Percentiles rank a stretch among this genome's conserved stretches.
These are phyloP conservation scores for Arenaria interpres DNA, from an alignment of 2,113 vertebrate species.

Conservation along the genomic window DNA sequence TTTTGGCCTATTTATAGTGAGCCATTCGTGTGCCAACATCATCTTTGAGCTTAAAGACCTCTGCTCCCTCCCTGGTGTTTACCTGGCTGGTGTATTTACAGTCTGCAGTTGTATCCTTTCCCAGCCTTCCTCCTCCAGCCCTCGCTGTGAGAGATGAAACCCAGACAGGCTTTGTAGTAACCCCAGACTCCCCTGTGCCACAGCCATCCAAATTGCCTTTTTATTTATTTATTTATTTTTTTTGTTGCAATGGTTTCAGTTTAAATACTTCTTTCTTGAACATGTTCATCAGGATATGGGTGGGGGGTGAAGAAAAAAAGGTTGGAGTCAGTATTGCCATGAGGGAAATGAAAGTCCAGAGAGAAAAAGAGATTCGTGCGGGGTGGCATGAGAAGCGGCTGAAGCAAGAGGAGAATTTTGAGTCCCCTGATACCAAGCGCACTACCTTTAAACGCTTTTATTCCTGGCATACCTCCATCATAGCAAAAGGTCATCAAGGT, in stretches of 20 bases:
- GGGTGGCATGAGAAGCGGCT: not conserved
- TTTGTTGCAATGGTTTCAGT: not conserved
- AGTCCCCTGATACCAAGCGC: not conserved
- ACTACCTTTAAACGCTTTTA: not conserved
- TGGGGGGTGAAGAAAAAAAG: fast-evolving
- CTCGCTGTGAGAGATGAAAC: not conserved
- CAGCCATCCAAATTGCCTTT: not conserved
- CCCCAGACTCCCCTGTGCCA: not conserved
- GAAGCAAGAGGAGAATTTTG: not conserved
- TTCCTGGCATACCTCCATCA: not conserved
- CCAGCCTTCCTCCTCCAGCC: not conserved
- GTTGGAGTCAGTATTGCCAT: not conserved
- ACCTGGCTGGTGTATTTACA: slow-evolving; percentile 31
- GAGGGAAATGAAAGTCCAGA: not conserved
- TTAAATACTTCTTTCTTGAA: not conserved
- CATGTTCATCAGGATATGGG: not conserved
- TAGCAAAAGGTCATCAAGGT: not conserved
- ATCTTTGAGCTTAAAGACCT: slow-evolving; percentile 37
- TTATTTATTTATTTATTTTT: not conserved
- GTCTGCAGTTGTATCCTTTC: not conserved
- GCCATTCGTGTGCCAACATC: slow-evolving; percentile 12
- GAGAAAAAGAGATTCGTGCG: not conserved
- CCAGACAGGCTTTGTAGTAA: not conserved
- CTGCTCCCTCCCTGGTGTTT: slow-evolving; percentile 12
- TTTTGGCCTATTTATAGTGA: slow-evolving; percentile 5